Evolutionary conservation across 2,797 vertebrate species (phyloP).

Genomic region (Artibeus jamaicensis): DNA sequence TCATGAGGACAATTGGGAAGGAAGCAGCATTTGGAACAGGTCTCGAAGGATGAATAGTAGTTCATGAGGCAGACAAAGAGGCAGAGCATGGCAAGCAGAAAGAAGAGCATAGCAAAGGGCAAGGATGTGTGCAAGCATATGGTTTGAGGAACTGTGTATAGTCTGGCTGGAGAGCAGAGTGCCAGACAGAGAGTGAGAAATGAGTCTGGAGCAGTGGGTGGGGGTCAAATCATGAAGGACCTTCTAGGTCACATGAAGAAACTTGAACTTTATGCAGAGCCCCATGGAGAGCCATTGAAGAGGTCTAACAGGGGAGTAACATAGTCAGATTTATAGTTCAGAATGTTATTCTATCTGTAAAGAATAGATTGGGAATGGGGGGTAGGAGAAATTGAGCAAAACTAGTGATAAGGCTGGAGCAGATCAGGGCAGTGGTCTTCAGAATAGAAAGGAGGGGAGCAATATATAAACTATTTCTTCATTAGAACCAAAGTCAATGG

Average conservation of each 20-base stretch:
- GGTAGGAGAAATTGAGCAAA: background rate
- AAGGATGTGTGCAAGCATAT: background rate
- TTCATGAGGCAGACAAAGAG: background rate
- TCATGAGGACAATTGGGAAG: background rate
- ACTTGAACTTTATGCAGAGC: background rate
- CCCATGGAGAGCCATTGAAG: background rate
- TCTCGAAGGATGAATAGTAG: background rate
- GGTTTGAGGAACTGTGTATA: background rate
- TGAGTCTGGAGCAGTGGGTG: background rate
- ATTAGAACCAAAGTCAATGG: background rate
- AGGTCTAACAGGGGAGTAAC: background rate
- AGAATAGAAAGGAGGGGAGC: background rate
- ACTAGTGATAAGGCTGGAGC: background rate
- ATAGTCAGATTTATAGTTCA: background rate
- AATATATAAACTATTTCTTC: background rate
- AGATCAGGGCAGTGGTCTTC: background rate
- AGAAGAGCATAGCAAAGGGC: background rate
- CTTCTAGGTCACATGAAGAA: background rate
- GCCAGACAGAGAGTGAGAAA: background rate
- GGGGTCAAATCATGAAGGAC: background rate
- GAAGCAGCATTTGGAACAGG: background rate
- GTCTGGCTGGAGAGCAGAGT: background rate
- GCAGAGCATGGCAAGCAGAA: background rate
- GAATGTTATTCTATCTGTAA: background rate
- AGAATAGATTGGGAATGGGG: background rate